Percentiles rank a stretch among this genome's conserved stretches.
phyloP scores from a whole-genome alignment of 2,888 invertebrate genomes.

The Corbicula japonica region DNA sequence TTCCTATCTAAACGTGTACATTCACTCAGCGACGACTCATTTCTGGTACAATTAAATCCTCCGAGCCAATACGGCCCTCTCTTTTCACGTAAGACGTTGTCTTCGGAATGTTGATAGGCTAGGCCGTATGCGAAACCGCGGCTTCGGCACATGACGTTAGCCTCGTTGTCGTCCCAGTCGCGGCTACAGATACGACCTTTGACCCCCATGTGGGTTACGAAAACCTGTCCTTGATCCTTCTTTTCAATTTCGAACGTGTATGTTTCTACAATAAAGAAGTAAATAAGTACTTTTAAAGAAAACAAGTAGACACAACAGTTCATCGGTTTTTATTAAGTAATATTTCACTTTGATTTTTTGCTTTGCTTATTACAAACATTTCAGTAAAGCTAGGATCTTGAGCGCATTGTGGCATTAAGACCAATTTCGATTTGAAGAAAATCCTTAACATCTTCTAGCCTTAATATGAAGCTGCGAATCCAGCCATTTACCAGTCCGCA shows the following conservation, averaged over 20 bases:
- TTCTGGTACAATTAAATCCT: slow-evolving; percentile 79
- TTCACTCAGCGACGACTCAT: slow-evolving; percentile 69
- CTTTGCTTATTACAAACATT: no score
- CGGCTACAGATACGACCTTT: slow-evolving; percentile 86
- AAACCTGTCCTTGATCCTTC: slow-evolving; percentile 64
- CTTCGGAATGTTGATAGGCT: slow-evolving; percentile 70
- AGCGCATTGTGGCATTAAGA: no score
- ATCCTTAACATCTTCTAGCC: no score
- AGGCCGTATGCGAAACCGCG: slow-evolving; percentile 71
- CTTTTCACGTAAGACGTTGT: slow-evolving; percentile 48
- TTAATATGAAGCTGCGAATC: no score
- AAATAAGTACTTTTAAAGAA: no score
- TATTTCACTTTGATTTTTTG: no score
- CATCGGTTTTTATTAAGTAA: no score
- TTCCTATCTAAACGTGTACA: slow-evolving; percentile 72
- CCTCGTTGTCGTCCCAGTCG: slow-evolving; percentile 78
- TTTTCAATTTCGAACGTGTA: slow-evolving; percentile 69
- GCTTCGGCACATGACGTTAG: slow-evolving; percentile 75
- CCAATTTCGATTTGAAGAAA: no score
- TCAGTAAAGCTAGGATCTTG: no score
- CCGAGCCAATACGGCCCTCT: slow-evolving; percentile 79
- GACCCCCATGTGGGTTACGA: slow-evolving; percentile 80
- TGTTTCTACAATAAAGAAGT: slow-evolving; percentile 52
- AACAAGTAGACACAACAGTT: no score
- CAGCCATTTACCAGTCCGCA: no score